Evolutionary conservation across 2,888 invertebrate genomes (phyloP), one percentile per base, ranked within the genome.

Genomic region (Machimus atricapillus): DNA sequence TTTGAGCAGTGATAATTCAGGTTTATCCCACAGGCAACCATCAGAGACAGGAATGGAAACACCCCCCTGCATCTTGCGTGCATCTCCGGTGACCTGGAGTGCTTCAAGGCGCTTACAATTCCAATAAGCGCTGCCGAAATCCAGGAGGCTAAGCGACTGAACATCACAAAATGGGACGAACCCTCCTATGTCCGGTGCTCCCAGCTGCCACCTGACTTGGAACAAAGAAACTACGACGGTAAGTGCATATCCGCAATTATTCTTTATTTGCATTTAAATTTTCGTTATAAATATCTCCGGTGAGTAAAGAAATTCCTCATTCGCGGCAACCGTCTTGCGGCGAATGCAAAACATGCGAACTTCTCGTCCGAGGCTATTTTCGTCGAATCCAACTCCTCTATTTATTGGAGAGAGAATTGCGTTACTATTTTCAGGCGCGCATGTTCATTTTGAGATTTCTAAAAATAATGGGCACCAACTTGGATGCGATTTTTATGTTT

Each of bases 41-140:
- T 94, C 78, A 93, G 97, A 81, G 97, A 98, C 91, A 93, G 94
- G 85, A 93, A 94, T 88, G 98, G 98, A 4, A 97, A 98, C 91
- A 98, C 97, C 0, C 95, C 98, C 0, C 93, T 98, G 8, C 98
- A 98, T 92, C 93, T 97, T 88, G 98, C 98, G 0, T 96, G 96
- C 87, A 93, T 94, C 88, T 93, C 94, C 23, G 96, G 96, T 8
- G 95, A 96, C 90, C 90, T 95, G 46, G 94, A 94, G 66, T 96
- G 96, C 90, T 94, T 97, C 9, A 94, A 94, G 90, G 96, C 96
- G 0, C 93, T 98, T 74, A 95, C 96, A 1, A 94, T 95, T 87
- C 95, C 96, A 0, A 94, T 97, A 1, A 93, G 94, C 56, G 91
- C 92, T 19, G 91, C 91, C 6, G 94, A 94, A 90, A 92, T 92